A percentile compares a stretch with the other conserved stretches of the same genome.
These are phyloP conservation scores for Sceliomorpha sp. DNA, from an alignment of 2,888 invertebrate genomes.

Conservation along the genomic window DNA sequence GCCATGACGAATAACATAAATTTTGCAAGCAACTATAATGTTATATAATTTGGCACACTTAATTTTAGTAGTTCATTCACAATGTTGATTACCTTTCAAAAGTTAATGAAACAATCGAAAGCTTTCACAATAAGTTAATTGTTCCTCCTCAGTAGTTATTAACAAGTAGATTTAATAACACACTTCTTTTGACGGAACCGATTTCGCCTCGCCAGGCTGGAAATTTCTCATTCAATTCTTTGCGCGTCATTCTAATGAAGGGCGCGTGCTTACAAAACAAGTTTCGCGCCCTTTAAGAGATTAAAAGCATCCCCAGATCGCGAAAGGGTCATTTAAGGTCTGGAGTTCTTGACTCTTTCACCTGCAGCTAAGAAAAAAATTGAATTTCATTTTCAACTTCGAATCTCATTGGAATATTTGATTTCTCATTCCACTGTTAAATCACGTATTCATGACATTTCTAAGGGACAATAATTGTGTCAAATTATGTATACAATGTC, in stretches of 20 bases:
- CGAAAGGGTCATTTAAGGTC: conserved; percentile 56
- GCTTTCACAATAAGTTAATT: too few relatives aligned
- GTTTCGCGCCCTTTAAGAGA: conserved; percentile 70
- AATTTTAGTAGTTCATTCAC: neutral
- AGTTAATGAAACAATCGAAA: too few relatives aligned
- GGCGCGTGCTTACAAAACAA: conserved; percentile 71
- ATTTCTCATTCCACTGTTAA: neutral
- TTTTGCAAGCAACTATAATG: too few relatives aligned
- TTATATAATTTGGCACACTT: neutral
- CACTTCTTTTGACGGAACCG: neutral
- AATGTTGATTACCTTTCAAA: too few relatives aligned
- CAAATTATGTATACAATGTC: neutral
- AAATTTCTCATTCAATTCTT: conserved; percentile 34
- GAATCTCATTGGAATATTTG: neutral
- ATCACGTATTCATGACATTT: neutral
- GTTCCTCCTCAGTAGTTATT: too few relatives aligned
- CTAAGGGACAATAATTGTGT: neutral
- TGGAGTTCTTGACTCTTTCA: conserved; percentile 72
- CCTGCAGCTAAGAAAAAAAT: conserved; percentile 60
- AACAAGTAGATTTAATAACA: too few relatives aligned
- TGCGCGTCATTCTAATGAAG: conserved; percentile 67
- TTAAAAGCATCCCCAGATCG: conserved; percentile 58
- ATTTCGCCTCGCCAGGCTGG: neutral
- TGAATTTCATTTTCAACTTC: conserved; percentile 32
- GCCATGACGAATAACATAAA: too few relatives aligned